A percentile compares a stretch with the other conserved stretches of the same genome.
Evolutionary conservation across 2,797 vertebrate species (phyloP).

Genomic region (Syncerus caffer): DNA sequence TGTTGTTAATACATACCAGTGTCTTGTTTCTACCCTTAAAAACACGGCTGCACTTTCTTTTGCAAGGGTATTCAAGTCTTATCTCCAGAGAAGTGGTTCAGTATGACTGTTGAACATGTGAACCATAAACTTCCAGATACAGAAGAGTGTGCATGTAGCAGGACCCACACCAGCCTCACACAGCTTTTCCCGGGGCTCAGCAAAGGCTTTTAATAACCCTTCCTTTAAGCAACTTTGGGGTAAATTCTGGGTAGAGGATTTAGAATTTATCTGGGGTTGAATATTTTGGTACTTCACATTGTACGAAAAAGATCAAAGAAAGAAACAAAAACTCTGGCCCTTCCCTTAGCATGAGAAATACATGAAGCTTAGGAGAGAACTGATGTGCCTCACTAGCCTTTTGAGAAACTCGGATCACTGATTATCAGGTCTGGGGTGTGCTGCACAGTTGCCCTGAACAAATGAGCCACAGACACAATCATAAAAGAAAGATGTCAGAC

Average conservation of each 20-base stretch:
- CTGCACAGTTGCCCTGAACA: background rate
- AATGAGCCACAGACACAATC: conserved; percentile 33
- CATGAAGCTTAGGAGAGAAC: background rate
- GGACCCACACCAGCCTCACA: background rate
- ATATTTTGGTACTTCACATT: conserved; percentile 3
- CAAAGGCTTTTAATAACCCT: background rate
- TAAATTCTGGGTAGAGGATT: background rate
- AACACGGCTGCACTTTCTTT: conserved; percentile 17
- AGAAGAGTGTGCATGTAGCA: background rate
- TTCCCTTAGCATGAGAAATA: background rate
- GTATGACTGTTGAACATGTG: background rate
- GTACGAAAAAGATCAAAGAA: background rate
- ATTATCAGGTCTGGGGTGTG: background rate
- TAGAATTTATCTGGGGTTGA: conserved; percentile 33
- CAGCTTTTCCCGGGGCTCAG: background rate
- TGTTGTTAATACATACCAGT: conserved; percentile 3
- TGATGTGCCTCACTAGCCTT: background rate
- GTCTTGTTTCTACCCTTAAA: conserved; percentile 29
- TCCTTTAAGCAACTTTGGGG: background rate
- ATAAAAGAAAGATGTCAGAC: conserved; percentile 59
- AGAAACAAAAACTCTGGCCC: background rate
- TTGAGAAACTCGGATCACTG: conserved; percentile 18
- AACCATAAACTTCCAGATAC: background rate
- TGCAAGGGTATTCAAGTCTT: conserved; percentile 11
- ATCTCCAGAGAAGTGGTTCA: conserved; percentile 36